Evolutionary conservation across 1,140 invertebrate species (phyloP).

Genomic region (Drosophila cardini): DNA sequence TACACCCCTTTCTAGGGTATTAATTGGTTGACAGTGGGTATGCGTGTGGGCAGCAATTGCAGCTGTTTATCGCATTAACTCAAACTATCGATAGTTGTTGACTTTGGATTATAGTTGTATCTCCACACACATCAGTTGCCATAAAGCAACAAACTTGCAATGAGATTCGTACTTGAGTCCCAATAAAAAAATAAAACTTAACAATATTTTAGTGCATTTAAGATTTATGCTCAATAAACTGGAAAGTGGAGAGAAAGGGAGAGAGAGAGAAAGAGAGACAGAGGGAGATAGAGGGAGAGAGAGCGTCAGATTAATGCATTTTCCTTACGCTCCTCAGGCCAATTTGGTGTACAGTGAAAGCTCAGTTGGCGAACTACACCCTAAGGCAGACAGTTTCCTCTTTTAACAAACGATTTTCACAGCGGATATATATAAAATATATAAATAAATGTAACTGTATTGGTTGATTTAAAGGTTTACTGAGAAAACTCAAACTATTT

Average conservation of each 20-base stretch:
- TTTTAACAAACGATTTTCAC: not conserved
- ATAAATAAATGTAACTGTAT: too few relatives aligned
- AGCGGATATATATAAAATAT: not conserved
- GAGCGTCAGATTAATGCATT: not conserved
- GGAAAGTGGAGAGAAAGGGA: not conserved
- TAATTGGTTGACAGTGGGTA: not conserved
- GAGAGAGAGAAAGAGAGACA: too few relatives aligned
- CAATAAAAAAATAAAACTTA: not conserved
- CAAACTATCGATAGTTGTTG: slow-evolving; percentile 57
- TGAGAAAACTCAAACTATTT: not conserved
- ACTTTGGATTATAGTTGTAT: slow-evolving; percentile 43
- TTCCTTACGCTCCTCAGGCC: not conserved
- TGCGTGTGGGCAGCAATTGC: slow-evolving; percentile 3
- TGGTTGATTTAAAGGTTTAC: not conserved
- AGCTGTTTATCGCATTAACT: slow-evolving; percentile 25
- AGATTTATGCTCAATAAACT: not conserved
- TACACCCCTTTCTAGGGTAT: too few relatives aligned
- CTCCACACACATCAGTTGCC: not conserved
- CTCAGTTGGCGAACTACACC: not conserved
- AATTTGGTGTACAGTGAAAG: not conserved
- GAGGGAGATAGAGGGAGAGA: too few relatives aligned
- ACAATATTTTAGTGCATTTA: not conserved
- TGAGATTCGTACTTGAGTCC: not conserved
- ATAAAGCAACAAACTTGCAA: not conserved
- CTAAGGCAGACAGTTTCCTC: not conserved